Conservation (phyloP, 2,113 vertebrate genomes). For the Myanophis thanlyinensis region DNA sequence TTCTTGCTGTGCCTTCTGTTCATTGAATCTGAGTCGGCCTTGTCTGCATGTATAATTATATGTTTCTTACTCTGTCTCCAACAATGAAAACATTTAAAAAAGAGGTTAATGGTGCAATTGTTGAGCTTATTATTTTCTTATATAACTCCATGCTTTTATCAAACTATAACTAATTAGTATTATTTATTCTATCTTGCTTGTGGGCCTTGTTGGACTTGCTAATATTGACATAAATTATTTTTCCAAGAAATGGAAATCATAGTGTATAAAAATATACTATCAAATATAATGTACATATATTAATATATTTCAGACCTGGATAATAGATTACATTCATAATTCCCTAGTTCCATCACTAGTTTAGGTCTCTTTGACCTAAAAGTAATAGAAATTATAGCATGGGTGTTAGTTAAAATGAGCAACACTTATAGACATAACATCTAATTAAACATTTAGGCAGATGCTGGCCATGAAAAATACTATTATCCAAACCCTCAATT, state of each 20-base stretch:
- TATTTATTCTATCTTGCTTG: neutral
- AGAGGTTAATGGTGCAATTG: neutral
- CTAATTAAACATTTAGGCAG: neutral
- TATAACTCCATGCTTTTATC: neutral
- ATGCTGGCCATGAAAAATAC: neutral
- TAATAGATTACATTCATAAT: neutral
- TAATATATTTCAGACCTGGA: neutral
- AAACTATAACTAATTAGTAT: neutral
- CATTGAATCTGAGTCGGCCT: neutral
- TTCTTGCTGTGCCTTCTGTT: neutral
- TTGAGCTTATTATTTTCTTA: neutral
- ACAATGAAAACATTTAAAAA: neutral
- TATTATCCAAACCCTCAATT: neutral
- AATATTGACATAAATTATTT: neutral
- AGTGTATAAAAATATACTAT: neutral
- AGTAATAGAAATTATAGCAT: neutral
- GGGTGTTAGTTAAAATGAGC: neutral
- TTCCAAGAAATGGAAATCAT: neutral
- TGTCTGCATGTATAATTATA: neutral
- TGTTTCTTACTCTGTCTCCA: neutral
- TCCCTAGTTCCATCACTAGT: neutral
- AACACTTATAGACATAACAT: neutral
- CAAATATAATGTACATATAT: neutral
- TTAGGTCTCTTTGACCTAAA: neutral
- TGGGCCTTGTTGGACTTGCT: neutral